Conservation (phyloP, 2,113 vertebrate genomes). For the Corvus hawaiiensis region DNA sequence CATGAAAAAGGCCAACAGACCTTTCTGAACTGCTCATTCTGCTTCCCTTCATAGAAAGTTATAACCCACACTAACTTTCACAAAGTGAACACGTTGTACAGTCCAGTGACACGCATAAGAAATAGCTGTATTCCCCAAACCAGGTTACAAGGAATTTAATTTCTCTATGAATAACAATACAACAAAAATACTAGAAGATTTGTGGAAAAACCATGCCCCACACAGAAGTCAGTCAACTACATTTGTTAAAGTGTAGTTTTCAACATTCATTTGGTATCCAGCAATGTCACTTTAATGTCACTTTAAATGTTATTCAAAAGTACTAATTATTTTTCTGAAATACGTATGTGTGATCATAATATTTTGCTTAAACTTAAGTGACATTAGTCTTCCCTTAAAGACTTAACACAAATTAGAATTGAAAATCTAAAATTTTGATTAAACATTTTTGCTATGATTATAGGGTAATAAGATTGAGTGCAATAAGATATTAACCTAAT, state of each 20-base stretch:
- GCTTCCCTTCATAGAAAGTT: not conserved
- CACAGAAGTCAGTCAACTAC: not conserved
- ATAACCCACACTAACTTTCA: not conserved
- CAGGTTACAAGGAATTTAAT: not conserved
- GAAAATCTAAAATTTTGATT: not conserved
- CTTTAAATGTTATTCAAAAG: not conserved
- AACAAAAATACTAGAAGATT: not conserved
- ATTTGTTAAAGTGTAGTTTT: not conserved
- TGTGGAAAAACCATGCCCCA: not conserved
- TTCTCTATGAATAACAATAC: not conserved
- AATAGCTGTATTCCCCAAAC: not conserved
- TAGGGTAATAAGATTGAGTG: not conserved
- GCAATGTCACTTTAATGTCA: not conserved
- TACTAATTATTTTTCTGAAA: not conserved
- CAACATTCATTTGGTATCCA: not conserved
- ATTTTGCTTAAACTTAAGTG: not conserved
- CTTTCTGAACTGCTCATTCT: not conserved
- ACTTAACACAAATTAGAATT: not conserved
- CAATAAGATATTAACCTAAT: not conserved
- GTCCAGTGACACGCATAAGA: not conserved
- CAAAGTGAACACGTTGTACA: not conserved
- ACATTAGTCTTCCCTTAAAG: not conserved
- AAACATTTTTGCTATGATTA: conserved; percentile 11
- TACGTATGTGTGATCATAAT: not conserved
- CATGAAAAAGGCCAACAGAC: not conserved